Evolutionary conservation across 1,140 invertebrate genomes (phyloP), one percentile per base, ranked within the genome.

Genomic region (Idris sp.): DNA sequence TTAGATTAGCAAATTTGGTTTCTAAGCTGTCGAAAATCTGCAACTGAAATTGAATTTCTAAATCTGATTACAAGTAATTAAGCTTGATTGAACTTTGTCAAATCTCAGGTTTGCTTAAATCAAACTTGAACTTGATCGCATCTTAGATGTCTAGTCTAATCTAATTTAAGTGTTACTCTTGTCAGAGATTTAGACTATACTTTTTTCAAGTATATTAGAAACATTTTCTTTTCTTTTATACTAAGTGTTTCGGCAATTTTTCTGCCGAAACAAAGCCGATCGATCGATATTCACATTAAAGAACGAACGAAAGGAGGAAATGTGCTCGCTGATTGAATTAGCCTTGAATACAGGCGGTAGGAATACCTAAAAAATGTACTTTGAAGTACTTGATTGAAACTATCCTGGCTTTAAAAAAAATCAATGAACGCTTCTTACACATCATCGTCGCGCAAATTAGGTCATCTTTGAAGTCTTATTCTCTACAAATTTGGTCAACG

Each of bases 361-460:
- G 22, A 72, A 51, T 58, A 18, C 36, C 28, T 54, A 49, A 68
- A 68, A 76, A 65, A 40, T 69, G 19, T 74, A 56, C 82, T 84
- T 83, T 84, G 80, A 84, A 83, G 80, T 69, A 40, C 82, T 83
- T 82, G 68, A 68, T 58, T 74, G 62, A 58, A 74, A 30, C 58
- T 74, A 38, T 58, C 28, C 36, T 44, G 30, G 11, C 22, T 62
- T 40, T 14, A 62, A 74, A 74, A 22, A 22, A 62, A 68, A 64
- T 51, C 58, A 46, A 64, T 44, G 26, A 65, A 43, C 65, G 59
- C 59, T 67, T 54, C 58, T 71, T 76, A 71, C 59, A 59, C 59
- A 75, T 41, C 58, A 58, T 30, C 22, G 51, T 14, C 31, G 18
- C 13, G 14, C 22, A 35, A 67, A 67, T 74, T 61, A 61, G 61